Evolutionary conservation across 2,888 invertebrate genomes (phyloP).

Genomic region (Aspidiotus rigidus): DNA sequence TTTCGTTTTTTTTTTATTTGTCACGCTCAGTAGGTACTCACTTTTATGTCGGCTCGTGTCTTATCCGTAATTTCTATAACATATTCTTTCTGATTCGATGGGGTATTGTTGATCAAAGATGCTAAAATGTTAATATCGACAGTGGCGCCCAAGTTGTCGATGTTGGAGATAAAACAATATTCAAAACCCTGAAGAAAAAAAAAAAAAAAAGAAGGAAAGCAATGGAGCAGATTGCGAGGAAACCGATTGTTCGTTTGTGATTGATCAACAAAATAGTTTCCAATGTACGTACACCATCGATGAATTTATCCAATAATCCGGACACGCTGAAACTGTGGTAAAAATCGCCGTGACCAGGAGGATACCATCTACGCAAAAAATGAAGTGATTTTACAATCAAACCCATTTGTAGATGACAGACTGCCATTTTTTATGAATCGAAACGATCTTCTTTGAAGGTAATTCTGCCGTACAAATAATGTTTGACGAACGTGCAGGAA

Average conservation of each 20-base stretch:
- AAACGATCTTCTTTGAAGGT: too few relatives aligned
- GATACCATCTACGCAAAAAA: conserved; percentile 69
- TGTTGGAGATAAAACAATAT: conserved; percentile 97
- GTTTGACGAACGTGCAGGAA: too few relatives aligned
- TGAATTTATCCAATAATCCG: conserved; percentile 79
- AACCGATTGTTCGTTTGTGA: conserved; percentile 6
- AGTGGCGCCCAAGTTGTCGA: conserved; percentile 97
- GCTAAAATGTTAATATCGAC: conserved; percentile 91
- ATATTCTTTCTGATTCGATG: conserved; percentile 64
- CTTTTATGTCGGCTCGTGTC: conserved; percentile 95
- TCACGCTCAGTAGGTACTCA: conserved; percentile 39
- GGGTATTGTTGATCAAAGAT: conserved; percentile 50
- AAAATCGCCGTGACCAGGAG: conserved; percentile 98
- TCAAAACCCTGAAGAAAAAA: conserved; percentile 60
- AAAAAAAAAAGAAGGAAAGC: conserved; percentile 10
- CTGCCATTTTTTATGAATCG: too few relatives aligned
- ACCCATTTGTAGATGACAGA: too few relatives aligned
- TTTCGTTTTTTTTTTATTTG: too few relatives aligned
- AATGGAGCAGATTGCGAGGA: neutral
- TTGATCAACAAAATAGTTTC: neutral
- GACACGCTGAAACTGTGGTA: conserved; percentile 92
- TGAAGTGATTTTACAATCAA: conserved; percentile 4
- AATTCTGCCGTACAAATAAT: too few relatives aligned
- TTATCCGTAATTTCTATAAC: conserved; percentile 99
- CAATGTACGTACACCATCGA: conserved; percentile 55